phyloP scores from a whole-genome alignment of 2,888 invertebrate genomes.

The Pseudolycoriella hygida region DNA sequence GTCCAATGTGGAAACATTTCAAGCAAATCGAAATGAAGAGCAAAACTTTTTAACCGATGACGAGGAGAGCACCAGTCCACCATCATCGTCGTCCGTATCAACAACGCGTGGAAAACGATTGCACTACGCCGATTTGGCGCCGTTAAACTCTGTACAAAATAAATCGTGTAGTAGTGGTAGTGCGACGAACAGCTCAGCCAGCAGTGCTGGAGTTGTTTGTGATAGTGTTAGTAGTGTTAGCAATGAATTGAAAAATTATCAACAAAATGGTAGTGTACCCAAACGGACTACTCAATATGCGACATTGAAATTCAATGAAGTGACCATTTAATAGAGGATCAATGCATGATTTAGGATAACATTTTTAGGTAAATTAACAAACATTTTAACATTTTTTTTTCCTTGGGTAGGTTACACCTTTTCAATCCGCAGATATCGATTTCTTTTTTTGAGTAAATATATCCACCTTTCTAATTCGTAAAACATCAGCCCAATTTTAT shows the following conservation, averaged over 20 bases:
- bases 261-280: slow-evolving; percentile 8
- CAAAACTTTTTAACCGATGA: slow-evolving; percentile 7
- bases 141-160: not conserved
- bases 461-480: too few relatives aligned
- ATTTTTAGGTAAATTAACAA: too few relatives aligned
- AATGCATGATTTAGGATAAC: not conserved
- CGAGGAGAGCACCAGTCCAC: slow-evolving; percentile 5
- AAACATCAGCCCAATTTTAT: too few relatives aligned
- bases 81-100: not conserved
- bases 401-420: too few relatives aligned
- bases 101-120: not conserved
- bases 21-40: slow-evolving; percentile 21
- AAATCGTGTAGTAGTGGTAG: not conserved
- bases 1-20: slow-evolving; percentile 15
- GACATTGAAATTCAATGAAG: slow-evolving; percentile 46
- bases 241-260: slow-evolving; percentile 6
- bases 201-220: slow-evolving; percentile 1
- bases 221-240: slow-evolving; percentile 3
- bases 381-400: too few relatives aligned
- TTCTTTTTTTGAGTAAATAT: too few relatives aligned
- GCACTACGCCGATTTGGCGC: slow-evolving; percentile 7
- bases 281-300: slow-evolving; percentile 41
- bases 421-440: too few relatives aligned
- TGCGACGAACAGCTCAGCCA: too few relatives aligned
- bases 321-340: slow-evolving; percentile 18